Evolutionary conservation across 2,888 invertebrate genomes (phyloP).

Genomic region (Phaedon cochleariae): DNA sequence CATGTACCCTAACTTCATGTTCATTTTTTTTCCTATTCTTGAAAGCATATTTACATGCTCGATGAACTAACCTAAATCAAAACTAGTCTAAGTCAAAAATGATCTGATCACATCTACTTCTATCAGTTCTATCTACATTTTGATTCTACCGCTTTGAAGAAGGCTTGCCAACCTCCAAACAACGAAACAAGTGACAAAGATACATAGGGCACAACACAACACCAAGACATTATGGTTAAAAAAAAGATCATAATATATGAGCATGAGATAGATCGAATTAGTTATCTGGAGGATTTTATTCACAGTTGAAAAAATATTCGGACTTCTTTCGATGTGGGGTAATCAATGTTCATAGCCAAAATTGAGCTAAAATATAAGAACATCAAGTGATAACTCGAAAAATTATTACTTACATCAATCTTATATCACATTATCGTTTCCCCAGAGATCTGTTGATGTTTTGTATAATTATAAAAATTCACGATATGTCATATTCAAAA

Average conservation of each 20-base stretch:
- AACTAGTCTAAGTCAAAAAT: constrained; percentile 31
- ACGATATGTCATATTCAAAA: too few relatives aligned
- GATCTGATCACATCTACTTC: not conserved
- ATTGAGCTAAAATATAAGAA: too few relatives aligned
- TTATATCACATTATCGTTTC: too few relatives aligned
- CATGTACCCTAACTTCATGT: constrained; percentile 8
- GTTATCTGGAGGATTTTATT: not conserved
- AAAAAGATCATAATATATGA: constrained; percentile 9
- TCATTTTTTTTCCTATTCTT: constrained; percentile 11
- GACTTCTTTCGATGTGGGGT: not conserved
- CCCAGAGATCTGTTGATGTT: too few relatives aligned
- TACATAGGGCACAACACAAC: constrained; percentile 62
- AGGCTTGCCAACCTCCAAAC: constrained; percentile 64
- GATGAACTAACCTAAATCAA: constrained; percentile 28
- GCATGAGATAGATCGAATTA: not conserved
- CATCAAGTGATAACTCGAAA: too few relatives aligned
- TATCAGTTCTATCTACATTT: not conserved
- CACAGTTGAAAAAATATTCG: not conserved
- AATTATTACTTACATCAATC: too few relatives aligned
- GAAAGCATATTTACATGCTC: constrained; percentile 48
- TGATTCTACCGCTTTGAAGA: too few relatives aligned
- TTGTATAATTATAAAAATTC: too few relatives aligned
- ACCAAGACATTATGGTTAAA: constrained; percentile 45
- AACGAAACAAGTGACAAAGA: constrained; percentile 60
- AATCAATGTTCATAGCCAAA: constrained; percentile 1